Evolutionary conservation across 2,888 invertebrate species (phyloP), one percentile per base, ranked within the genome.

Genomic region (Argyresthia albistria): DNA sequence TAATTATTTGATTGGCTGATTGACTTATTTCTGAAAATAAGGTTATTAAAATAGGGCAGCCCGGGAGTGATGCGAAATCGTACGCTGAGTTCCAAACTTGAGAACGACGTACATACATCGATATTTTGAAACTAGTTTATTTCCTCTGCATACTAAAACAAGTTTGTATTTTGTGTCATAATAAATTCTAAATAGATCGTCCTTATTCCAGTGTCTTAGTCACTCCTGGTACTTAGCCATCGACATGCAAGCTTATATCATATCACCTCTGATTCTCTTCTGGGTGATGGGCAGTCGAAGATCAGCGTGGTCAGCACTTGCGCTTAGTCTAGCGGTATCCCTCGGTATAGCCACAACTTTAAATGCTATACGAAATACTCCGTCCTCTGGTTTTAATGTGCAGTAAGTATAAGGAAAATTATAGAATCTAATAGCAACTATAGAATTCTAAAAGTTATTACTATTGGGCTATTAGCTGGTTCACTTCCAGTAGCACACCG

Each of bases 161-260:
- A n/a, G n/a, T n/a, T n/a, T n/a, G n/a, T n/a, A n/a, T n/a, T n/a
- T n/a, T n/a, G n/a, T n/a, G n/a, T n/a, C n/a, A n/a, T n/a, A n/a
- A n/a, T n/a, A n/a, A n/a, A n/a, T n/a, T n/a, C n/a, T n/a, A n/a
- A n/a, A 25, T 6, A n/a, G n/a, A 12, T 35, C 6, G 43, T 37
- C 12, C 55, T 16, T 6, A n/a, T 71, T 73, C 49, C 61, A 76
- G 76, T 76, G 76, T 37, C 50, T 73, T 1, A 50, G 49, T 10
- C 73, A 72, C 43, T 58, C 70, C 0, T 76, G 76, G 76, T 76
- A 76, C 51, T 47, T 70, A 2, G 64, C 70, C 10, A 64, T 69
- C 45, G 70, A 69, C 52, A 57, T 55, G 37, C 58, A 58, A 16
- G 52, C 56, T 2, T 50, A 58, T 37, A 48, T 55, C 12, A 43